Percentiles rank a stretch among this genome's conserved stretches.
Conservation (phyloP, 1,140 invertebrate genomes). For the Trichogramma pretiosum region DNA sequence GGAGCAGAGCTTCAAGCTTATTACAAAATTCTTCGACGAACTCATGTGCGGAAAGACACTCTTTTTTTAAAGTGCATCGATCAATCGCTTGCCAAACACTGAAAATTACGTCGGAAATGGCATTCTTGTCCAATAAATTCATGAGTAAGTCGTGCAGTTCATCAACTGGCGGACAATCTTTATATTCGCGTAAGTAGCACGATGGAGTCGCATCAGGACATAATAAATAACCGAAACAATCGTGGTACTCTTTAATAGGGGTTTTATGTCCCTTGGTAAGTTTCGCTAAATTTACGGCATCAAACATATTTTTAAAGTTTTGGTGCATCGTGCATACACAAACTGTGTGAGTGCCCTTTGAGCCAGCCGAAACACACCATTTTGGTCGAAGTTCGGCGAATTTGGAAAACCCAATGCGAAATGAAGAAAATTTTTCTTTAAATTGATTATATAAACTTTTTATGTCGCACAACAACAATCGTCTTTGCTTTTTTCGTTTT, state of each 20-base stretch:
- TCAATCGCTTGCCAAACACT: not conserved
- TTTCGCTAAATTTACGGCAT: not conserved
- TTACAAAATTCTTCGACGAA: not conserved
- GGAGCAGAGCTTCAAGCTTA: not conserved
- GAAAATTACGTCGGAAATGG: not conserved
- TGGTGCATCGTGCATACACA: conserved; percentile 13
- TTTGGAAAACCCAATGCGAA: conserved; percentile 16
- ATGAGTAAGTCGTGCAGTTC: not conserved
- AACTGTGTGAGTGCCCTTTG: conserved; percentile 16
- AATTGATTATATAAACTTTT: not conserved
- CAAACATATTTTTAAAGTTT: conserved; percentile 14
- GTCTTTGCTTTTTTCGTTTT: not conserved
- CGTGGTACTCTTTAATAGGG: not conserved
- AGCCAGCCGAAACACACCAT: conserved; percentile 15
- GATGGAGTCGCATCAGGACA: not conserved
- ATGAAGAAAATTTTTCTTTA: conserved; percentile 2
- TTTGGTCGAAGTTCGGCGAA: conserved; percentile 16
- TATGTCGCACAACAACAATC: conserved; percentile 1
- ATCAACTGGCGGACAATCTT: not conserved
- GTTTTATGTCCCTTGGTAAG: not conserved
- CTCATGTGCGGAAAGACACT: not conserved
- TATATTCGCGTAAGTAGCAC: conserved; percentile 1
- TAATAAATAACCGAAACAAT: not conserved
- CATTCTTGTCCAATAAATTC: not conserved
- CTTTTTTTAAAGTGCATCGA: not conserved